Base-by-base conservation (phyloP, 2,797 vertebrate species). In the Zalophus californianus region DNA sequence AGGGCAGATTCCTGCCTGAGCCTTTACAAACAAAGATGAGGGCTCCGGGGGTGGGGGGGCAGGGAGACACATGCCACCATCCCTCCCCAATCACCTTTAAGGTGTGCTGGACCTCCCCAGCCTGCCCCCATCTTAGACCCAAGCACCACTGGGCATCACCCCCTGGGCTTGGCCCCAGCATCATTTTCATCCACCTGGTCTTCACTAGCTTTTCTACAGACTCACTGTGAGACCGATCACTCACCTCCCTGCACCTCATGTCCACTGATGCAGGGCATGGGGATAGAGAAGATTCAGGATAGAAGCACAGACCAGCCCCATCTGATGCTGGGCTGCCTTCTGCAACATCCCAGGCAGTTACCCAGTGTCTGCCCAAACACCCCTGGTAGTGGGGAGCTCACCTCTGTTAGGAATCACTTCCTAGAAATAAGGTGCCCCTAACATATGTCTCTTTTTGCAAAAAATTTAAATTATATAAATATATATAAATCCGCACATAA, bases 1-100 rank as follows among this genome's bases (percentile, higher is more conserved):
- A 97, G 98, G 98, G 96, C 35, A 98, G 98, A 98, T 98, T 98
- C 97, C 97, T 98, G 95, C 15, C 91, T 73, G 84, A 96, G 97
- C 96, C 98, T 98, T 97, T 97, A 90, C 98, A 99, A 99, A 98
- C 97, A 98, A 98, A 98, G 96, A 54, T 44, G 15, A 64, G 72
- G 23, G 54, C 79, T 91, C 32, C 0, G 15, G 75, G 41, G 25
- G 52, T 58, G 29, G 18, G 73, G 38, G 25, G 38, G 60, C 20
- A 2, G 15, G 44, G 73, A 29, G 13, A 18, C 50, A 66, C 11
- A 56, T 1, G 44, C 79, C 13, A 16, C 50, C 5, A 0, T 15
- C 27, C 32, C 77, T 60, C 21, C 83, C 64, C 27, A 29, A 7
- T 75, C 16, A 60, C 32, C 4, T 48, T 13, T 75, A 58, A n/a